Base-by-base conservation (phyloP, 92 coral and sea anemone species). In the Actinostola sp. region DNA sequence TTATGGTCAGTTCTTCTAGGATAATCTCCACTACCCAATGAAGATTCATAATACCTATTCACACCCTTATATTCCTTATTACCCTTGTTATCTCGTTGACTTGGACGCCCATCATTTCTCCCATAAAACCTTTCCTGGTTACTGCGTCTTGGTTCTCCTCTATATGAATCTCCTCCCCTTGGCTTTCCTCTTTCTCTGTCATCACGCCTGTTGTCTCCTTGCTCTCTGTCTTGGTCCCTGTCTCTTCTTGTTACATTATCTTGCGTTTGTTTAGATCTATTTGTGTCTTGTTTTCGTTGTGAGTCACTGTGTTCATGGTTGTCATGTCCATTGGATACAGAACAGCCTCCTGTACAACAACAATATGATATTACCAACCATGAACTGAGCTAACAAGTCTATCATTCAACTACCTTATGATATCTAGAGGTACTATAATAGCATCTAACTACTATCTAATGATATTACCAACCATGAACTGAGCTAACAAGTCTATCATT, bases 71-170 rank as follows among this genome's bases (percentile, higher is more conserved):
- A 59, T 7, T 85, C 83, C 32, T 75, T 49, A 23, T 33, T 53
- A 2, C 71, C 72, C 27, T 77, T 62, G 19, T 48, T 39, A 30
- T 68, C 72, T 36, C 53, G 72, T 13, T 45, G 27, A 20, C 48
- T 31, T 14, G 50, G 49, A 51, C 82, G 62, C 27, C 61, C 80
- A 36, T 80, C 90, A 12, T 59, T 49, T 46, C 76, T 48, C 15
- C 76, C 82, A 57, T 70, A 38, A 16, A 71, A 31, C 73, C 61
- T 81, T 38, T 67, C 87, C 61, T 62, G 89, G 39, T 71, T 83
- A 56, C 42, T 53, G 53, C 61, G 73, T 43, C 66, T 68, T 44
- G 42, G 11, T 30, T 73, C 79, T 53, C 75, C 75, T 67, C 67
- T 77, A 24, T n/a, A 56, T 33, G 79, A 48, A n/a, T 67, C 83